Evolutionary conservation across 2,113 vertebrate genomes (phyloP), one percentile per base, ranked within the genome.

Genomic region (Alligator sinensis): DNA sequence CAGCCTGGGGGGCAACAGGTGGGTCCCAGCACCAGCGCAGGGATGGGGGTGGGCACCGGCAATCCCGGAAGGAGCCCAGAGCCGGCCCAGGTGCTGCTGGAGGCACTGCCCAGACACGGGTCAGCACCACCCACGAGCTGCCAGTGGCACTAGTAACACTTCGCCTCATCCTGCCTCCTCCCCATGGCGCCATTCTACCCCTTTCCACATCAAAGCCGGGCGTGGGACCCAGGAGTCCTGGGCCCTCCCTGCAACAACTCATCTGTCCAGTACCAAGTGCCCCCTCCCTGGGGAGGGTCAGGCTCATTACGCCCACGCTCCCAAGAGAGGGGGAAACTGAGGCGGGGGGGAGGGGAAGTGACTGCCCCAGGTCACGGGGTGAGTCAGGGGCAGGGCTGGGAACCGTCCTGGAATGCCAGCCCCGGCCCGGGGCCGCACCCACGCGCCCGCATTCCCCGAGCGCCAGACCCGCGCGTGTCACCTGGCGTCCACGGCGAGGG

Each of bases 361-460:
- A 81, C 1, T 58, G 81, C 25, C 22, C 24, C 0, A 58, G 59
- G 77, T 77, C 4, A 68, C 55, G 6, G 70, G 76, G 59, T 83
- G 88, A 92, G 92, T 84, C 92, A 54, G 63, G 11, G 21, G 0
- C 74, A 1, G 64, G 30, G 84, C 1, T 0, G 34, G 19, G 60
- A 91, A 84, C 47, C 47, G 9, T 47, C 7, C 47, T 75, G 2
- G 54, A 54, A 1, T 18, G 62, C 87, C 57, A 90, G 95, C 87
- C 92, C 96, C 91, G 80, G 87, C 55, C 83, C 85, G 30, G 89
- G 89, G 91, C 82, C 4, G 6, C 93, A 91, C 94, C 91, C 92
- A 92, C 94, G 87, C 80, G 9, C 34, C 94, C 0, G 3, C 96
- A 96, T 96, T 96, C 96, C 97, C 95, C 92, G 58, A 75, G 78